A percentile compares a stretch with the other conserved stretches of the same genome.
These are phyloP conservation scores for Temnothorax ravouxi DNA, from an alignment of 2,888 invertebrate genomes.

Conservation along the genomic window DNA sequence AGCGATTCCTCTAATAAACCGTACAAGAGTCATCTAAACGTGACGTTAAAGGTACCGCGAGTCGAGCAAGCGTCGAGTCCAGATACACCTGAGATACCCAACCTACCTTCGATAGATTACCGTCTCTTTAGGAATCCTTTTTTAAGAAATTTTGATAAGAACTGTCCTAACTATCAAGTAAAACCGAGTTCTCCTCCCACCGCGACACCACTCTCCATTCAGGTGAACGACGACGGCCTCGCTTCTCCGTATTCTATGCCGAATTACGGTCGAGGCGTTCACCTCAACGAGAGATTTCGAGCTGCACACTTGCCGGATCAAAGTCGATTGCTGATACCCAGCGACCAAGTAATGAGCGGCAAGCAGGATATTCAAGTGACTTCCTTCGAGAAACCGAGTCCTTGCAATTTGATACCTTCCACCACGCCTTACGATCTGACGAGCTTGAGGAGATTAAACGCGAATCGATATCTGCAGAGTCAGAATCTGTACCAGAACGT, in stretches of 20 bases:
- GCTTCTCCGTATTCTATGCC: constrained; percentile 59
- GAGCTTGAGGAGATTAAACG: constrained; percentile 69
- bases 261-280: constrained; percentile 31
- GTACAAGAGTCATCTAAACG: constrained; percentile 84
- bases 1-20: constrained; percentile 74
- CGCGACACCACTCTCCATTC: constrained; percentile 78
- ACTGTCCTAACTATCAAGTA: constrained; percentile 63
- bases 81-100: constrained; percentile 80
- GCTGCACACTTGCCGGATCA: constrained; percentile 58
- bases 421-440: constrained; percentile 77
- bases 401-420: constrained; percentile 79
- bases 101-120: constrained; percentile 80
- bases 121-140: constrained; percentile 81
- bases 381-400: constrained; percentile 84
- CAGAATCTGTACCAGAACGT: constrained; percentile 78
- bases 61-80: constrained; percentile 64
- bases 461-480: constrained; percentile 68
- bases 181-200: constrained; percentile 70
- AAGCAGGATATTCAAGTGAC: constrained; percentile 82
- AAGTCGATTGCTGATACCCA: constrained; percentile 72
- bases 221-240: constrained; percentile 74
- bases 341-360: constrained; percentile 57
- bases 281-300: constrained; percentile 50
- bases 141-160: constrained; percentile 78
- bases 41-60: constrained; percentile 79